Evolutionary conservation across 2,888 invertebrate species (phyloP), one percentile per base, ranked within the genome.

Genomic region (Eucera pruinosa): DNA sequence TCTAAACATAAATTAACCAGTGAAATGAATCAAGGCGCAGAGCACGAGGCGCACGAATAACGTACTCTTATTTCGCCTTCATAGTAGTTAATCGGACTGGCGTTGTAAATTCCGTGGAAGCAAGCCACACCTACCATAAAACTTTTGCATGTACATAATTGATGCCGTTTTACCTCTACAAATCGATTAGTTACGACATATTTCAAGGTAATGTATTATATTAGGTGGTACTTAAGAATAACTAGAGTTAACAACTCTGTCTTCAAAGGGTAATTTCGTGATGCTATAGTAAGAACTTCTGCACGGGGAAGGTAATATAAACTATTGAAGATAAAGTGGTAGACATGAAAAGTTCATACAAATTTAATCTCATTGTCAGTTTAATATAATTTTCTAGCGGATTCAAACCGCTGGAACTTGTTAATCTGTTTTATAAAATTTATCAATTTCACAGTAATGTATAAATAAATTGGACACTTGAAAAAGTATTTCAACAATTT

Each of bases 101-200:
- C 39, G 36, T 68, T 48, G 43, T 71, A 71, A 79, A 76, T 76
- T 67, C 67, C 54, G 36, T 33, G 60, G 30, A 60, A 58, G 43
- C 27, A 9, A 58, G 58, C 52, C 58, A 68, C 60, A 60, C 66
- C 62, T 55, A 58, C 61, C 54, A 61, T 73, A 69, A 81, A 78
- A 48, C 57, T 79, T 81, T 84, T 74, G 81, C 83, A 79, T 84
- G 80, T 64, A 41, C 75, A 64, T 85, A 77, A 80, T 81, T 62
- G 69, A 66, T 57, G 67, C 68, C 69, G 78, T 74, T 79, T 78
- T 62, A 62, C 65, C 60, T 30, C 69, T 50, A 36, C 77, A 43
- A 66, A 67, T 52, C 72, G 65, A 76, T 73, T 78, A 77, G 70
- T 71, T 79, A 75, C 71, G 55, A 62, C 62, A 67, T 71, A 41